phyloP scores from a whole-genome alignment of 1,140 invertebrate species.

The Sinella curviseta region DNA sequence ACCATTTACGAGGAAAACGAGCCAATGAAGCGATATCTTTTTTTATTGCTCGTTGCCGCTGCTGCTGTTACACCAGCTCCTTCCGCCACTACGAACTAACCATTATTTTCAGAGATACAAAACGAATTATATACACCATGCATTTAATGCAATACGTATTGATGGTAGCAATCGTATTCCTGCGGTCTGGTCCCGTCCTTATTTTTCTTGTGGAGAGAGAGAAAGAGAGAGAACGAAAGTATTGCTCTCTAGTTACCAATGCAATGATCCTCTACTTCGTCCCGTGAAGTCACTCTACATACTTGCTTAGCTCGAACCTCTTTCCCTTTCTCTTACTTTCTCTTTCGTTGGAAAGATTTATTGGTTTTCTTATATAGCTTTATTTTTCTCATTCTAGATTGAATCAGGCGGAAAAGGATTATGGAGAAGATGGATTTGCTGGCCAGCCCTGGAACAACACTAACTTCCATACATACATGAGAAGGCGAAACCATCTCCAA shows the following conservation, averaged over 20 bases:
- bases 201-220: too few species aligned
- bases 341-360: background rate
- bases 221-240: too few species aligned
- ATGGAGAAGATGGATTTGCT: slow-evolving; percentile 23
- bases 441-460: slow-evolving; percentile 10
- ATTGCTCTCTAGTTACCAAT: slow-evolving; percentile 6
- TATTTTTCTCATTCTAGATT: slow-evolving; percentile 27
- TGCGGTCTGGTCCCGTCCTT: background rate
- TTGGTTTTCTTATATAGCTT: slow-evolving; percentile 21
- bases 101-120: background rate
- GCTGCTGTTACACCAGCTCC: background rate
- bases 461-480: too few species aligned
- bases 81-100: background rate
- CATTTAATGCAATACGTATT: background rate
- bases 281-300: too few species aligned
- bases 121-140: background rate
- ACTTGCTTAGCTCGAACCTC: background rate
- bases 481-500: background rate
- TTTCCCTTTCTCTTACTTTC: background rate
- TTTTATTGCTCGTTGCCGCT: background rate
- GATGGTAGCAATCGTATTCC: background rate
- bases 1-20: background rate
- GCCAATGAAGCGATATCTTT: slow-evolving; percentile 19
- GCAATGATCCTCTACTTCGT: background rate
- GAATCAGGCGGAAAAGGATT: slow-evolving; percentile 18